Base-by-base conservation (phyloP, 35 echinoderm and acorn worm genomes). In the Ophioderma brevispina region DNA sequence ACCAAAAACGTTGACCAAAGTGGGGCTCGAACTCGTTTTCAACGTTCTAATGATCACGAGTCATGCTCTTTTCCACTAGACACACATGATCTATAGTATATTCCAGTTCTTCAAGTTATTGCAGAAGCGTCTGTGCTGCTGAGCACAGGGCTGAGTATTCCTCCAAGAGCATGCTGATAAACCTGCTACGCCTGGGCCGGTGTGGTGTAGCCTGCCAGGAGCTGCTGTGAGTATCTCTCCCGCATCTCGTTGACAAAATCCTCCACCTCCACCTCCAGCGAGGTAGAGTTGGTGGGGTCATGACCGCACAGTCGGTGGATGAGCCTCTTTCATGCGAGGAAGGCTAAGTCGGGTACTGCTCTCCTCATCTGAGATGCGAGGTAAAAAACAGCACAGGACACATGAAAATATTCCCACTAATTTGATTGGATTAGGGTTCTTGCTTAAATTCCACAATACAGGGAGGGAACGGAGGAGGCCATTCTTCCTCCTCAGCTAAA, bases 111-210 rank as follows among this genome's bases (percentile, higher is more conserved):
- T 95, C 93, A 34, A 99, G 88, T 32, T 95, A 84, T 21, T 81
- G 85, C 10, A 77, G 64, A n/a, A 99, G 93, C 30, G 94, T 95
- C 59, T 95, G 84, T 1, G 97, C 91, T 14, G 97, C 97, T 15
- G 97, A 99, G 52, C 91, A 93, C 3, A 99, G 85, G 4, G 93
- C 94, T 10, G 90, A 86, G 38, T 99, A 99, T 63, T 99, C 97
- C 88, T 99, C 97, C 85, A 99, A 52, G 11, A 99, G 87, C 97
- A 99, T 99, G 50, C 90, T 99, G 90, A 99, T 89, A 52, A 99
- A 99, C n/a, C 91, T 99, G 97, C 77, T 95, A 92, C 36, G 93
- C 97, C 31, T 84, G 87, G 0, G 87, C 82, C 40, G 91, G 97
- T 6, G 89, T 93, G 59, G 89, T 92, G 79, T 93, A 95, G 50